phyloP scores from a whole-genome alignment of 2,113 vertebrate genomes.

The Psophia crepitans region DNA sequence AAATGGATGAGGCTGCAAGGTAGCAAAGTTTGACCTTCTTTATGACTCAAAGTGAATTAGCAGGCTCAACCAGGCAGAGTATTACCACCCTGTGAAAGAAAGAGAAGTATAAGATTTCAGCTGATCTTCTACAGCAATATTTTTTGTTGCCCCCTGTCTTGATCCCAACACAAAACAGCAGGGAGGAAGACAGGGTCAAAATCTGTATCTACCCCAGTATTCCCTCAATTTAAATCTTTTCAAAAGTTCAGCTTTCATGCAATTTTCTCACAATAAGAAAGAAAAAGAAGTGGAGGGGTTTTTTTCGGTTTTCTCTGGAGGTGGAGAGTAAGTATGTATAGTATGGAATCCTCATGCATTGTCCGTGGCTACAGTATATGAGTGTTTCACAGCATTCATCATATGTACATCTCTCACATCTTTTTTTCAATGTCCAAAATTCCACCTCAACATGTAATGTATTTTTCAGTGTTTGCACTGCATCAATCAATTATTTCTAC shows the following conservation, averaged over 20 bases:
- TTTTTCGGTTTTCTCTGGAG: not conserved
- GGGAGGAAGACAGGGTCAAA: not conserved
- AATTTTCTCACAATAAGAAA: not conserved
- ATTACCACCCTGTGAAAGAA: not conserved
- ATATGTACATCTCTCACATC: not conserved
- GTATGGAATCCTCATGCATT: not conserved
- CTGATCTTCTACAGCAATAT: not conserved
- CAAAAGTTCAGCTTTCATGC: not conserved
- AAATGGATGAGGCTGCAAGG: not conserved
- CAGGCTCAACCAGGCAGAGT: not conserved
- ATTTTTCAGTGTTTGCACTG: slow-evolving; percentile 36
- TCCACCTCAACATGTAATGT: slow-evolving; percentile 18
- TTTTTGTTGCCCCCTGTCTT: not conserved
- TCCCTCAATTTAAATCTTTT: not conserved
- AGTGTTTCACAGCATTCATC: not conserved
- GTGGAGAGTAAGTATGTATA: not conserved
- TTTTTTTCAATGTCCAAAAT: not conserved
- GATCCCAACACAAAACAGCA: not conserved
- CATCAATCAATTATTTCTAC: slow-evolving; percentile 50
- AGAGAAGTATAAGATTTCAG: not conserved
- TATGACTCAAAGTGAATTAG: not conserved
- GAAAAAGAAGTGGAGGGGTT: rapidly evolving
- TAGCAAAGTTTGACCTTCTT: not conserved
- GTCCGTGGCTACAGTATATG: not conserved
- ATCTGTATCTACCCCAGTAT: not conserved